These are phyloP conservation scores for Betta splendens DNA, from an alignment of 2,797 vertebrate genomes.

Conservation along the genomic window DNA sequence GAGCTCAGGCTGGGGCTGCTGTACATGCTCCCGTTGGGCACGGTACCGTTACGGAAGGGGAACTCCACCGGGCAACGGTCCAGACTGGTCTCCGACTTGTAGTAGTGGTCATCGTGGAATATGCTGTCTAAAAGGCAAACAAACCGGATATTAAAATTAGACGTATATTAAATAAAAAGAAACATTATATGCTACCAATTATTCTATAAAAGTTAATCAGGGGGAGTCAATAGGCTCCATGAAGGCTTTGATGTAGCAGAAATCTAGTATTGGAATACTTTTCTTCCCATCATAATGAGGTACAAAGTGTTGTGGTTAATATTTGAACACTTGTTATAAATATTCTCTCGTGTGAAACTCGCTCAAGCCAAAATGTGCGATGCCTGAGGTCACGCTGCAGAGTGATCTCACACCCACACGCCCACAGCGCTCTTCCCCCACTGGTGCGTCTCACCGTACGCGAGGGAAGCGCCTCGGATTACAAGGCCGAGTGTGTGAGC, in stretches of 20 bases:
- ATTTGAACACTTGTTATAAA: constrained; percentile 29
- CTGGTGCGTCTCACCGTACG: constrained; percentile 43
- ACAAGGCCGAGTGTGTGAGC: constrained; percentile 61
- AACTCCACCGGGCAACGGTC: constrained; percentile 87
- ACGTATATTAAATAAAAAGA: neutral
- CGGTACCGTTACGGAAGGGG: constrained; percentile 87
- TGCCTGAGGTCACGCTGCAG: constrained; percentile 59
- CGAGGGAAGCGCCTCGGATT: constrained; percentile 50
- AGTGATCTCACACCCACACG: constrained; percentile 69
- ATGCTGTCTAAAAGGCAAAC: constrained; percentile 87
- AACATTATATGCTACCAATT: too few species aligned
- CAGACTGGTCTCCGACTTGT: constrained; percentile 93
- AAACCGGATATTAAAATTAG: neutral
- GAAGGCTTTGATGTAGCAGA: constrained; percentile 1
- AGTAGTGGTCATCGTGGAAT: constrained; percentile 92
- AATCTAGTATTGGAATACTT: constrained; percentile 6
- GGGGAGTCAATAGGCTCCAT: too few species aligned
- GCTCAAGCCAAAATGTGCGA: constrained; percentile 37
- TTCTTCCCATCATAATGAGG: constrained; percentile 19
- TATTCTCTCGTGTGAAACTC: constrained; percentile 53
- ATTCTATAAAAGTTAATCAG: too few species aligned
- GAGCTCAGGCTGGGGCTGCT: constrained; percentile 94
- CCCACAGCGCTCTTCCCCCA: constrained; percentile 57
- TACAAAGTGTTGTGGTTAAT: constrained; percentile 25
- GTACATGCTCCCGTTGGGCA: constrained; percentile 94